Base-by-base conservation (phyloP, 2,888 invertebrate genomes). In the Lochmaea capreae region DNA sequence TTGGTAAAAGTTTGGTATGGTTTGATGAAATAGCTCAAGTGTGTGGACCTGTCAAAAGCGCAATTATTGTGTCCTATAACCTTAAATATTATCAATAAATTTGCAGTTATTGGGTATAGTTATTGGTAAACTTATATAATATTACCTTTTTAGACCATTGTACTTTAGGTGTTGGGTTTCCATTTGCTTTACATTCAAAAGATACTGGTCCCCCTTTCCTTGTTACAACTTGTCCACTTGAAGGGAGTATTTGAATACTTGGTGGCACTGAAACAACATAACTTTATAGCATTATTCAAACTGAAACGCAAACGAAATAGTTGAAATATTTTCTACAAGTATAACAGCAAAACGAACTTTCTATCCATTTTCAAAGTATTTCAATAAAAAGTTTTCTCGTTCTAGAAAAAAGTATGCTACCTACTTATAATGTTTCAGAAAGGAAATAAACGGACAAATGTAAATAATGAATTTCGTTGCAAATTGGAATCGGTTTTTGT, bases 81-180 rank as follows among this genome's bases (percentile, higher is more conserved):
- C 26, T 26, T 26, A 22, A 22, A 22, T 22, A 22, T 1, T 22
- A 22, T 22, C 2, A 22, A 22, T 2, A 22, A 22, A 22, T 22
- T 22, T 22, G 2, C 26, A 26, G 26, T 26, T 26, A 26, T 26
- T 3, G 26, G 4, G 26, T 0, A 26, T 26, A 4, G 26, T 26
- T 16, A 39, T 16, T 62, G 6, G 10, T 9, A 16, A 80, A 1
- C 0, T 22, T 5, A 8, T 33, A 33, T 33, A 8, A 5, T 33
- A 33, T 33, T 81, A 87, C 87, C 83, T 86, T 87, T 80, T 86
- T 88, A 14, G 88, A 86, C 89, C 89, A 90, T 73, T 87, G 87
- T 12, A 89, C 87, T 0, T 84, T 84, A 4, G 90, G 89, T 57
- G 83, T 80, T 0, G 89, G 89, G 79, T 88, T 87, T 54, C 89